Base-by-base conservation (phyloP, 2,113 vertebrate species). In the Ptilonorhynchus violaceus region DNA sequence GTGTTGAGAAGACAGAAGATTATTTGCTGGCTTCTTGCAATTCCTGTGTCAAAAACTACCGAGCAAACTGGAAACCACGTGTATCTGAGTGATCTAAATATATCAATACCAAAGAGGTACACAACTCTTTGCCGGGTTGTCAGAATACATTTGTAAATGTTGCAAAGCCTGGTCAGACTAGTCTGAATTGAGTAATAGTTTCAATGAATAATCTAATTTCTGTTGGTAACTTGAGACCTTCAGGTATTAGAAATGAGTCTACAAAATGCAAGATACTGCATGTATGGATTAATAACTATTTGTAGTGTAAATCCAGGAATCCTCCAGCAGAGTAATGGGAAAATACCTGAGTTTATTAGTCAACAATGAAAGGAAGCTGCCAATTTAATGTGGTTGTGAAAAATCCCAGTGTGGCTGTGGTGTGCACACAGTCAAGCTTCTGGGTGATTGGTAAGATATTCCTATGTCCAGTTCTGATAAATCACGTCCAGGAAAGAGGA, bases 311-410 rank as follows among this genome's bases (percentile, higher is more conserved):
- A 60, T 66, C 58, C 3, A 7, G 53, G 75, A 95, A 15, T 35
- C 15, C 39, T 76, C 18, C 50, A 60, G 46, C 55, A 73, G 41
- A 66, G 13, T 60, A 80, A 56, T 80, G n/a, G 76, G 84, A 70
- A 93, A 81, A 89, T 84, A 70, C 52, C 64, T 74, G 72, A 7
- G 28, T 46, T 91, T 84, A 23, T 84, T 89, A 70, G 64, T 80
- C 59, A 73, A 1, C 0, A 2, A 4, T 70, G 25, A 82, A 49
- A 80, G 47, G 68, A 87, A 84, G 52, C 47, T 89, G 52, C 18
- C 10, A 69, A 1, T 66, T 62, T 69, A 77, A 50, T 1, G 6
- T 2, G 2, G 7, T 16, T 62, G 31, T 44, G 42, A 50, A 80
- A 79, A 94, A 94, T 66, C 15, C 21, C 50, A 67, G 24, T 56